Base-by-base conservation (phyloP, 2,113 vertebrate species). In the Columba livia region DNA sequence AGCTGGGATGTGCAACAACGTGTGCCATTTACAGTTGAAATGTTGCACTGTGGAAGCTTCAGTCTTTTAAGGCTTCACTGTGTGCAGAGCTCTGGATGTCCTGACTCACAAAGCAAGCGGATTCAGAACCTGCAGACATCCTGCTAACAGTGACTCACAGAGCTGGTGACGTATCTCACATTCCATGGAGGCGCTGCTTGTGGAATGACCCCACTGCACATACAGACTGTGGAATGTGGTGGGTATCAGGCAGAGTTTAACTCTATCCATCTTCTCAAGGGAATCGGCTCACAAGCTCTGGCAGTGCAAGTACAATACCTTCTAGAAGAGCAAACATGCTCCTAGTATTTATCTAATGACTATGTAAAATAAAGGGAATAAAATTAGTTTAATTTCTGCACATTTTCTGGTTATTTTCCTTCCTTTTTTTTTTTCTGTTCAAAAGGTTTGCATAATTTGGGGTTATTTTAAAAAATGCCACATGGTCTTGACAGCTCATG, bases 211-310 rank as follows among this genome's bases (percentile, higher is more conserved):
- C 90, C 71, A 40, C 71, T 70, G 57, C 90, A 93, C 71, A 53
- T 71, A 73, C 57, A 85, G 82, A 32, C 93, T 71, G 29, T 71
- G 95, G 93, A 96, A 93, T 96, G 93, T 78, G 64, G 85, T 86
- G 79, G 90, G 72, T 88, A 93, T 78, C 88, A 69, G 82, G 56
- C 81, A 93, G 70, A 88, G 60, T 84, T 96, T 92, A 96, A 96
- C 60, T 94, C 82, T 85, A 67, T 88, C 82, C 85, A 88, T 94
- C 64, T 91, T 83, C 79, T 69, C 69, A 31, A 56, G 31, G 18
- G 80, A 86, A 78, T 73, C 54, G 24, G 60, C 79, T 88, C 72
- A 74, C 2, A 13, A 38, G 67, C 34, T 80, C 62, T 71, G 72
- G 31, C 79, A 93, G 42, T 0, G 0, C 32, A 87, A 64, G 15